Evolutionary conservation across 2,888 invertebrate genomes (phyloP).

Genomic region (Spilosoma lubricipeda): DNA sequence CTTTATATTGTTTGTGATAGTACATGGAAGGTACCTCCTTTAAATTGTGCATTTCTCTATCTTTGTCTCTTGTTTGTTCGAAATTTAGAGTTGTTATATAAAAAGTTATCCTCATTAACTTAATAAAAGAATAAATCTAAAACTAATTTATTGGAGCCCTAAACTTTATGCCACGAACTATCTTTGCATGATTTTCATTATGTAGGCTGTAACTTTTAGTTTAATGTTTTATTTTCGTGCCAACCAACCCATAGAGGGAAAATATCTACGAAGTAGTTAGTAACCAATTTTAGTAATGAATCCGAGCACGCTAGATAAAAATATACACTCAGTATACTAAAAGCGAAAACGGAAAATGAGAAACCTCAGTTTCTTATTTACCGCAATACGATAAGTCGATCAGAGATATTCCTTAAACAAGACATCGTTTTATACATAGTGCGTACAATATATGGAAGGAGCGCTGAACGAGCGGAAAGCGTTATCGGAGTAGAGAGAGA

Average conservation of each 20-base stretch:
- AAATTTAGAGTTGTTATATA: background rate
- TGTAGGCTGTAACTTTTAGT: conserved; percentile 24
- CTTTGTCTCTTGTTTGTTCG: background rate
- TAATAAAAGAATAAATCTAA: too few relatives aligned
- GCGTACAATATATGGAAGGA: too few relatives aligned
- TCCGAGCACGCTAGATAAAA: conserved; percentile 31
- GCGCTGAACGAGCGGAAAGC: too few relatives aligned
- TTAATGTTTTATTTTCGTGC: conserved; percentile 44
- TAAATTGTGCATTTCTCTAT: background rate
- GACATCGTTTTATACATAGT: background rate
- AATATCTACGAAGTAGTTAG: conserved; percentile 31
- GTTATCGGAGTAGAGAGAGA: too few relatives aligned
- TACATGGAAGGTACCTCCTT: too few relatives aligned
- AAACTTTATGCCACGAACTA: background rate
- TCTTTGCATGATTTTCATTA: conserved; percentile 31
- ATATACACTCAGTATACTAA: background rate
- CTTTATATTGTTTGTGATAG: background rate
- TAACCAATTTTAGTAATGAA: conserved; percentile 48
- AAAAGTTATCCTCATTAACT: background rate
- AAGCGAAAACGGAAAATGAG: background rate
- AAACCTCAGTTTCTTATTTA: background rate
- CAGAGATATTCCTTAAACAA: background rate
- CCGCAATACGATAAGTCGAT: background rate
- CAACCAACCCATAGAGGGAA: conserved; percentile 30
- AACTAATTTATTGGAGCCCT: background rate